phyloP scores from a whole-genome alignment of 2,113 vertebrate species.

The Aythya baeri region DNA sequence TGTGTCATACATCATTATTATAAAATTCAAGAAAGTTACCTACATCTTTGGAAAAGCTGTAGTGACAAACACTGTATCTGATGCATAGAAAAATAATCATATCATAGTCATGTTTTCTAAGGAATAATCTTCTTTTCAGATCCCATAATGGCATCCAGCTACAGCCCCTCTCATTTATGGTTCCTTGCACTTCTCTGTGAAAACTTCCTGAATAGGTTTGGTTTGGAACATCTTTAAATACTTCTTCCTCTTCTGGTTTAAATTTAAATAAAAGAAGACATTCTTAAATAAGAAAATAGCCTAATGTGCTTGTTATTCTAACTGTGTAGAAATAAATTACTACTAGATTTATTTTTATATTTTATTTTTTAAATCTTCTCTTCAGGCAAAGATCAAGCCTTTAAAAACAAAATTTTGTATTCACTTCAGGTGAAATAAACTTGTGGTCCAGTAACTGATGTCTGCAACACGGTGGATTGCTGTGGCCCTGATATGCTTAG shows the following conservation, averaged over 20 bases:
- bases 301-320: slow-evolving; percentile 5
- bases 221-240: slow-evolving; percentile 18
- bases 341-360: neutral
- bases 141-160: slow-evolving; percentile 46
- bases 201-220: slow-evolving; percentile 46
- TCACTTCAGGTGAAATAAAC: neutral
- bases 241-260: neutral
- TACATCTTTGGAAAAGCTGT: slow-evolving; percentile 17
- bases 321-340: neutral
- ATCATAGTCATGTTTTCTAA: slow-evolving; percentile 36
- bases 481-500: neutral
- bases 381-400: neutral
- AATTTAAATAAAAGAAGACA: neutral
- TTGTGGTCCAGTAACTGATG: neutral
- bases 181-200: neutral
- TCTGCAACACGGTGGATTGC: neutral
- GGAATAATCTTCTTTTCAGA: slow-evolving; percentile 63
- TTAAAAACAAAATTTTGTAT: neutral
- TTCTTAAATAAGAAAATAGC: slow-evolving; percentile 10
- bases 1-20: slow-evolving; percentile 50
- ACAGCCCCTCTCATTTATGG: slow-evolving; percentile 17
- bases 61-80: slow-evolving; percentile 35
- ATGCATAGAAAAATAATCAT: slow-evolving; percentile 51
- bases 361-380: neutral
- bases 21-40: slow-evolving; percentile 73